Conservation (phyloP, 2,113 vertebrate genomes). For the Aegithalos caudatus region DNA sequence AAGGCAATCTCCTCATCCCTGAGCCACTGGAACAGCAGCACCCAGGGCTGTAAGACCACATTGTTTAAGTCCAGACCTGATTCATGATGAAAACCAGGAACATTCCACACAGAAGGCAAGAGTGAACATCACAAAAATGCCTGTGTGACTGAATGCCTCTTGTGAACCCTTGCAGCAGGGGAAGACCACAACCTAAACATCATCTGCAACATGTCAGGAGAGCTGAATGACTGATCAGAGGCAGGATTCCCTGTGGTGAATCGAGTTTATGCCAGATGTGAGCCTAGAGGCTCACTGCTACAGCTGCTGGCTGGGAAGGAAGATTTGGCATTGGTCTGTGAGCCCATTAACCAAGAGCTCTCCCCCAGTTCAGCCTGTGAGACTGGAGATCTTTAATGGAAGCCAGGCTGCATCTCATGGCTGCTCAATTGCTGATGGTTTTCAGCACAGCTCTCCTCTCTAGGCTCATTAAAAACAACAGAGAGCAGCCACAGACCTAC, state of each 20-base stretch:
- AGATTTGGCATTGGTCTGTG: not conserved
- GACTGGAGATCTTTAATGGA: not conserved
- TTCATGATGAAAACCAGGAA: not conserved
- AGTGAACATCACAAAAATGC: not conserved
- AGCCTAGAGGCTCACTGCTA: not conserved
- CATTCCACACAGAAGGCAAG: not conserved
- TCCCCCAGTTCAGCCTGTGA: not conserved
- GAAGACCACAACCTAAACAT: not conserved
- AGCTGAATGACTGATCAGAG: not conserved
- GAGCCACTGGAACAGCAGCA: not conserved
- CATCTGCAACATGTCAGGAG: not conserved
- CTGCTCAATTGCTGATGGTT: not conserved
- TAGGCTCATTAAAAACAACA: not conserved
- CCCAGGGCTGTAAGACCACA: not conserved
- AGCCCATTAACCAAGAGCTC: not conserved
- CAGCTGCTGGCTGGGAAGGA: not conserved
- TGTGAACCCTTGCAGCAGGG: not conserved
- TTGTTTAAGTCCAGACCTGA: not conserved
- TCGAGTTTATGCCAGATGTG: not conserved
- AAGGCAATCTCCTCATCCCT: not conserved
- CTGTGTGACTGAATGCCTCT: not conserved
- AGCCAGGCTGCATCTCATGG: not conserved
- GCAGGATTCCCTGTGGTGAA: not conserved
- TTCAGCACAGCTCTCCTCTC: not conserved
- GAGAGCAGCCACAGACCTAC: not conserved